Percentiles rank a stretch among this genome's conserved stretches.
These are phyloP conservation scores for Heteropelma amictum DNA, from an alignment of 2,888 invertebrate genomes.

Conservation along the genomic window DNA sequence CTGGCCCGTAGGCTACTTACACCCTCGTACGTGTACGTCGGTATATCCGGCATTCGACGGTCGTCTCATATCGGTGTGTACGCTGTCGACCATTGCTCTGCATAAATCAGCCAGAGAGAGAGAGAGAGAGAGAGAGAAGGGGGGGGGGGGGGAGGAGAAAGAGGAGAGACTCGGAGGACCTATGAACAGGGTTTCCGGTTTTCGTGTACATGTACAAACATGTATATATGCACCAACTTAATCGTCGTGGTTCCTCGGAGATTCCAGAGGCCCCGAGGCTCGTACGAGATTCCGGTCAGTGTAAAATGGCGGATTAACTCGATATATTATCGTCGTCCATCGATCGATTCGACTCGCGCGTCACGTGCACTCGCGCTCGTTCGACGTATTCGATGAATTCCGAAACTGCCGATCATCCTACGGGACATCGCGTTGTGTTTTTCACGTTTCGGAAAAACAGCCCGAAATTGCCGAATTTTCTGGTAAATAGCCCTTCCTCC, in stretches of 20 bases:
- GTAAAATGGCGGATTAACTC: slow-evolving; percentile 1
- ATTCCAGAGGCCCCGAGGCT: slow-evolving; percentile 1
- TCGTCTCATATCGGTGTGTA: slow-evolving; percentile 54
- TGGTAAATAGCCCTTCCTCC: slow-evolving; percentile 72
- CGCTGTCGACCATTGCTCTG: slow-evolving; percentile 68
- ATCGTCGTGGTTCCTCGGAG: slow-evolving; percentile 32
- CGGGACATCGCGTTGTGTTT: slow-evolving; percentile 2
- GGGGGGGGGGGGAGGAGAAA: background rate
- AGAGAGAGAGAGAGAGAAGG: background rate
- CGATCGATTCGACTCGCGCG: too few species aligned
- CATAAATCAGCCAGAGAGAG: slow-evolving; percentile 65
- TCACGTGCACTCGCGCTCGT: too few species aligned
- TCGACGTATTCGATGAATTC: background rate
- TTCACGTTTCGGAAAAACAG: slow-evolving; percentile 33
- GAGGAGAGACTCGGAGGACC: background rate
- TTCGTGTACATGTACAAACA: background rate
- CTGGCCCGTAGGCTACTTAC: slow-evolving; percentile 59
- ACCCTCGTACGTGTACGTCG: slow-evolving; percentile 42
- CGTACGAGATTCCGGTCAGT: background rate
- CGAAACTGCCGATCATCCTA: background rate
- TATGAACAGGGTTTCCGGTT: slow-evolving; percentile 6
- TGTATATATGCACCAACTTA: slow-evolving; percentile 28
- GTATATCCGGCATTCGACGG: background rate
- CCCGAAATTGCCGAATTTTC: slow-evolving; percentile 72
- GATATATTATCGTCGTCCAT: background rate